Base-by-base conservation (phyloP, 2,888 invertebrate species). In the Pterostichus madidus region DNA sequence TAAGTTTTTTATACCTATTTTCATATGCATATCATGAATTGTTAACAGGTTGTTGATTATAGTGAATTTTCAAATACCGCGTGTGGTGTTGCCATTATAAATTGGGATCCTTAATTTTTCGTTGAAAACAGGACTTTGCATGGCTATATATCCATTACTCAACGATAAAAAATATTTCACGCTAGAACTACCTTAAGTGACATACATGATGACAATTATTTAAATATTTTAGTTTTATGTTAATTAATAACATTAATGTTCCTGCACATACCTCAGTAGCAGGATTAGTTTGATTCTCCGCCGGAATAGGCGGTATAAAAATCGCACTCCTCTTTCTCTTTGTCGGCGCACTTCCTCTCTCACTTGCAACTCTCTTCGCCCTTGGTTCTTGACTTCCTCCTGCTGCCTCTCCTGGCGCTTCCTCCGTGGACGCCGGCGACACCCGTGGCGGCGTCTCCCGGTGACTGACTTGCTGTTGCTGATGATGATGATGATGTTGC, bases 321-420 rank as follows among this genome's bases (percentile, higher is more conserved):
- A 96, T 96, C 0, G 96, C 96, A 0, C 96, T 95, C 0, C 96
- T 92, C 87, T 96, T 96, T 76, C 95, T 90, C 87, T 96, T 95
- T 0, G 93, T 93, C 0, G 93, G 92, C 0, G 91, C 87, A 83
- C 87, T 88, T 17, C 88, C 88, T 59, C 87, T 86, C 1, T 76
- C 61, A 7, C 31, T 52, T n/a, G 76, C 76, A 15, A 32, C 80
- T 68, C 75, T 75, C 39, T 76, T 80, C 31, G 24, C 35, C 32
- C 79, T 53, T 11, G 44, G 24, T 17, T 44, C 68, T 8, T 71
- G 39, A 10, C 35, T 35, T 35, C 35, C 77, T 49, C 15, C 32
- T 31, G 13, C 49, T 1, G 13, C 10, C 7, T 46, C 79, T n/a
- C 7, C 17, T 11, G 13, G 6, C 61, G 17, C 61, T 5, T 73